Evolutionary conservation across 2,113 vertebrate species (phyloP).

Genomic region (Mobula birostris): DNA sequence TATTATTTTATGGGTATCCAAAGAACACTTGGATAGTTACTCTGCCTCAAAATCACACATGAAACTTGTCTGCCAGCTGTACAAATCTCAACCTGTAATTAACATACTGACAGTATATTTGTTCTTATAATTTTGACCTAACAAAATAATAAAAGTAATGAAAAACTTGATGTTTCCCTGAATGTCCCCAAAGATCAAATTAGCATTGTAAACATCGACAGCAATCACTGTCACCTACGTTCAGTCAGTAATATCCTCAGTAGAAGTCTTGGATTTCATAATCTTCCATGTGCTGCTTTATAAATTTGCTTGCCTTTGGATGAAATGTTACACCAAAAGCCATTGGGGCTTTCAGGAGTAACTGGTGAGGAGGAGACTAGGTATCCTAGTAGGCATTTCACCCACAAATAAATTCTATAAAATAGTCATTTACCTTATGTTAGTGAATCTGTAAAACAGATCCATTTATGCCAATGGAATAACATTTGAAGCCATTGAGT

Average conservation of each 20-base stretch:
- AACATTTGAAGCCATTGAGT: background rate
- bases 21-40: background rate
- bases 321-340: background rate
- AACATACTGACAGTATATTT: background rate
- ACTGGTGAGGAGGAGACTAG: background rate
- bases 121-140: background rate
- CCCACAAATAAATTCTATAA: constrained; percentile 12
- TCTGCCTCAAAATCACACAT: background rate
- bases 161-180: background rate
- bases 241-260: background rate
- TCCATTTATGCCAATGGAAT: background rate
- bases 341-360: background rate
- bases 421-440: background rate
- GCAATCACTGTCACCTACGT: background rate
- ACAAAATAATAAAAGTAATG: background rate
- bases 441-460: background rate
- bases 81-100: background rate
- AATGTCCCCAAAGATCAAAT: background rate
- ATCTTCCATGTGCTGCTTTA: background rate
- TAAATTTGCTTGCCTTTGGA: background rate
- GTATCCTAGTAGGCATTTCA: background rate
- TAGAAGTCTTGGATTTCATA: background rate
- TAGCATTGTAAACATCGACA: background rate
- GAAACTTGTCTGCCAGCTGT: background rate
- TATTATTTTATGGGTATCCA: background rate